Conservation (phyloP, 2,113 vertebrate species). For the Cryptotis parvus region DNA sequence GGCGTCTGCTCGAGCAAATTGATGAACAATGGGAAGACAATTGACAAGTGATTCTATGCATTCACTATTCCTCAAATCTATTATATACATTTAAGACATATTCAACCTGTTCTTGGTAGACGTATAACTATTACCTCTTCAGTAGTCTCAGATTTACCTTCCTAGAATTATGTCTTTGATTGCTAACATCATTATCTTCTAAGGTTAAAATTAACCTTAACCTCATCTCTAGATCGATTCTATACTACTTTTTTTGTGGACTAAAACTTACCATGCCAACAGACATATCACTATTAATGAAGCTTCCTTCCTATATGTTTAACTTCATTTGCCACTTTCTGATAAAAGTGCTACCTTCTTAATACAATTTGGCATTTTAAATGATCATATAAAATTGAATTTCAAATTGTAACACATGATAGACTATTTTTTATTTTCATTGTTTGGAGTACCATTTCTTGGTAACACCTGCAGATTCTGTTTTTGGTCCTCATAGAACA, state of each 20-base stretch:
- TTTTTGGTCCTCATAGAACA: not conserved
- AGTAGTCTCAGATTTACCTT: not conserved
- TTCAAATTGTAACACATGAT: not conserved
- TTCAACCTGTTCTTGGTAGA: not conserved
- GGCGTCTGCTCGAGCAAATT: too few species aligned
- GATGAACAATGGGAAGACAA: too few species aligned
- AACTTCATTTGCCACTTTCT: not conserved
- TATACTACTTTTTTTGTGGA: not conserved
- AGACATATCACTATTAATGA: not conserved
- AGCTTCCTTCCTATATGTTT: not conserved
- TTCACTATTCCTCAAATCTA: not conserved
- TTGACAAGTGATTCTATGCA: not conserved
- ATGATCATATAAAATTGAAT: not conserved
- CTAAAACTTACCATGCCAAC: not conserved
- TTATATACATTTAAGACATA: not conserved
- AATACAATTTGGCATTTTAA: not conserved
- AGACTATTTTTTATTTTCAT: not conserved
- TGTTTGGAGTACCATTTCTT: not conserved
- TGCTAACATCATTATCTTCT: not conserved
- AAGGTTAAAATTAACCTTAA: not conserved
- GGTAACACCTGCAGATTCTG: not conserved
- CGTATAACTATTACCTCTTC: not conserved
- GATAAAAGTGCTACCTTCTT: not conserved
- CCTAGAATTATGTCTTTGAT: not conserved
- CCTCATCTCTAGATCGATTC: not conserved